These are phyloP conservation scores for Xiphydria camelus DNA, from an alignment of 2,888 invertebrate genomes.

Conservation along the genomic window DNA sequence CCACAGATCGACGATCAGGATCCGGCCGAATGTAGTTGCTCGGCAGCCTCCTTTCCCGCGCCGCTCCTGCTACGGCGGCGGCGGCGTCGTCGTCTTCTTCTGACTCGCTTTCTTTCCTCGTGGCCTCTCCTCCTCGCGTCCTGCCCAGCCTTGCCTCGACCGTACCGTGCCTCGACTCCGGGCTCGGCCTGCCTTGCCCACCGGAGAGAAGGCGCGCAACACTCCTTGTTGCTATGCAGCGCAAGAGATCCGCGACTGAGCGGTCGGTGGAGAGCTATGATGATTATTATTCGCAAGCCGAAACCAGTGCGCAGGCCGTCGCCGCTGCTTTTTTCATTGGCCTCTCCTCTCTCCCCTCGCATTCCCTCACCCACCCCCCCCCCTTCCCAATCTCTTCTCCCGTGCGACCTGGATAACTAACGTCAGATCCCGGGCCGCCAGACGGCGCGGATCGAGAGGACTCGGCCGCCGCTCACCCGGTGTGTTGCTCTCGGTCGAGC, in stretches of 20 bases:
- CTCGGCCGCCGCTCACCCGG: neutral
- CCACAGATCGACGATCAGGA: no score
- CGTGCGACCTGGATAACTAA: neutral
- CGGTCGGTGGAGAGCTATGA: constrained; percentile 28
- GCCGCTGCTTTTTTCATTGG: neutral
- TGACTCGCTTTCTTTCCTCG: neutral
- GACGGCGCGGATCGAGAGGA: no score
- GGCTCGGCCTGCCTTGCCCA: neutral
- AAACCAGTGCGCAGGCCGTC: constrained; percentile 29
- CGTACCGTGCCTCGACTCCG: neutral
- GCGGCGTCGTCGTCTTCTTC: neutral
- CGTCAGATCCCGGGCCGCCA: neutral
- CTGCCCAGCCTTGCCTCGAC: neutral
- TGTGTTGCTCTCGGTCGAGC: neutral
- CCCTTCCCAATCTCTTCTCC: constrained; percentile 1
- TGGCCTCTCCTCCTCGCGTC: neutral
- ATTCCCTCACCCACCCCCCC: neutral
- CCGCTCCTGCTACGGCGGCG: no score
- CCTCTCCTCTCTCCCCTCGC: neutral
- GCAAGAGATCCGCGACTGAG: constrained; percentile 23
- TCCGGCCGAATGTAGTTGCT: neutral
- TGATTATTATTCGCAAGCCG: constrained; percentile 46
- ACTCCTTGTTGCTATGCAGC: constrained; percentile 53
- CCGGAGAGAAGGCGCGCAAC: constrained; percentile 2
- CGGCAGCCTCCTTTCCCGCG: neutral